Evolutionary conservation across 2,113 vertebrate species (phyloP).

Genomic region (Apus apus): DNA sequence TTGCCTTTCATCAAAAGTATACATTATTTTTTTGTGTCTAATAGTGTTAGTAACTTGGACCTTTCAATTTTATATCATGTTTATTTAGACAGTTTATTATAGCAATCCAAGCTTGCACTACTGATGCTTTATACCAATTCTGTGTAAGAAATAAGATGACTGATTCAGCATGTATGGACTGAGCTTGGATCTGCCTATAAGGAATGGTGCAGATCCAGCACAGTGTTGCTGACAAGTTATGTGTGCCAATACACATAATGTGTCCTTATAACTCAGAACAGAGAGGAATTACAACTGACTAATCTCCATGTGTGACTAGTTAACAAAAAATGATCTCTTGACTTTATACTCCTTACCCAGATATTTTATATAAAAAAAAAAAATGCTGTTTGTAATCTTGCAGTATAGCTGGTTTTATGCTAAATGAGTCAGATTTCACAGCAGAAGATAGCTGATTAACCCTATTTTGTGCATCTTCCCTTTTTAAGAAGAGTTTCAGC

Average conservation of each 20-base stretch:
- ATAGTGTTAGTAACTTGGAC: not conserved
- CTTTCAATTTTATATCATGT: not conserved
- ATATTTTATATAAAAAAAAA: not conserved
- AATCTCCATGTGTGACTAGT: not conserved
- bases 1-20: not conserved
- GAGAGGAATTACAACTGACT: not conserved
- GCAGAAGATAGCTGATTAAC: not conserved
- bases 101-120: not conserved
- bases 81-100: not conserved
- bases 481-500: not conserved
- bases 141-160: not conserved
- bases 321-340: not conserved
- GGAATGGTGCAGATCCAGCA: not conserved
- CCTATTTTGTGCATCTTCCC: not conserved
- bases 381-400: not conserved
- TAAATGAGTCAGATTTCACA: not conserved
- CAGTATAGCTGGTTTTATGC: not conserved
- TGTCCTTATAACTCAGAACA: not conserved
- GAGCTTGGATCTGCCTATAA: not conserved
- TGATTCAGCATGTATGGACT: not conserved
- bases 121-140: not conserved
- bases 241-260: fast-evolving
- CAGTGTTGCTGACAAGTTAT: not conserved
- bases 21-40: not conserved
- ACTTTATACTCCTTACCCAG: not conserved